Conservation (phyloP, 2,113 vertebrate genomes). For the Poecilia latipinna region DNA sequence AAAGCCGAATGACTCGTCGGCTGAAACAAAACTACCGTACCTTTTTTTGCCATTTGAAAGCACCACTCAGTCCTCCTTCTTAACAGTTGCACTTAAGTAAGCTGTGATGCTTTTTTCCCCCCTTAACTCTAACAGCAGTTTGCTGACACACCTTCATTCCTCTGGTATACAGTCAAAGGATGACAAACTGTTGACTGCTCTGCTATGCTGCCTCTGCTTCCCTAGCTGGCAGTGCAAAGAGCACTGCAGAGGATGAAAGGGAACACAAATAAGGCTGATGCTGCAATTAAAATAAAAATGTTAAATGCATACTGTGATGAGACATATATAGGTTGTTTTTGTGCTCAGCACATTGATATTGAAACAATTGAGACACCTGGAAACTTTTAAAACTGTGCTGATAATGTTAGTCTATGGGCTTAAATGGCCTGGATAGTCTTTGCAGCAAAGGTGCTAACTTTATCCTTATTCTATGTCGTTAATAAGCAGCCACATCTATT, state of each 20-base stretch:
- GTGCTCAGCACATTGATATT: neutral
- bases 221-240: neutral
- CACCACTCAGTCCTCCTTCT: constrained; percentile 9
- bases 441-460: neutral
- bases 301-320: neutral
- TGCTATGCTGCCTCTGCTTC: constrained; percentile 9
- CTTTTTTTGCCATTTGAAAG: constrained; percentile 35
- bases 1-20: constrained; percentile 54
- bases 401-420: no score
- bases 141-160: constrained; percentile 44
- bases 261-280: neutral
- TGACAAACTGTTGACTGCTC: constrained; percentile 34
- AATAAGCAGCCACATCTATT: neutral
- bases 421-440: neutral
- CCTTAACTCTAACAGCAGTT: constrained; percentile 35
- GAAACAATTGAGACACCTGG: no score
- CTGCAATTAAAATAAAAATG: neutral
- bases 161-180: constrained; percentile 40
- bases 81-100: constrained; percentile 45
- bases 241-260: neutral
- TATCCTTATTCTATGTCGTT: neutral
- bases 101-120: constrained; percentile 14
- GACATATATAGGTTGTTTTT: neutral
- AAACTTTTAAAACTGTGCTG: no score
- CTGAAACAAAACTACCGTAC: constrained; percentile 51